Base-by-base conservation (phyloP, 2,888 invertebrate species). In the Ophion slaviceki region DNA sequence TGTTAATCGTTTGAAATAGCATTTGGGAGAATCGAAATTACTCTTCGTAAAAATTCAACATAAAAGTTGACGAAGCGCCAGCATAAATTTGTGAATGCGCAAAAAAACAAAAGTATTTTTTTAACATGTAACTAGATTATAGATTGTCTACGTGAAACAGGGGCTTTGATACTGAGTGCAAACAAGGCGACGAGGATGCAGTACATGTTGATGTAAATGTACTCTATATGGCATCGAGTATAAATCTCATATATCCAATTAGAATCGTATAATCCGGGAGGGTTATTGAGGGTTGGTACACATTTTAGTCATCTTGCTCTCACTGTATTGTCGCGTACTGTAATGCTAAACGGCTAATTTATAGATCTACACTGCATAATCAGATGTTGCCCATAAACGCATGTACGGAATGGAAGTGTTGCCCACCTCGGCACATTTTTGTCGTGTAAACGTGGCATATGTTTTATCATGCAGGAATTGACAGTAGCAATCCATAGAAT, bases 281-380 rank as follows among this genome's bases (percentile, higher is more conserved):
- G 89, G 89, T 89, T 91, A 89, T 88, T 32, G 89, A 89, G 88
- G 75, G 45, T 45, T 75, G 68, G 75, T 75, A 61, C 88, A 45
- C 45, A 88, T 86, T 89, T 88, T 88, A 88, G 89, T 84, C 87
- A 88, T 88, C 85, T 83, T 72, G 78, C 83, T 86, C 81, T 84
- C 84, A 70, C 87, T 80, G 90, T 88, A 86, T 72, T 28, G 64
- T 88, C 88, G 87, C 88, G 89, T 91, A 89, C 68, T 74, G 90
- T 93, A 92, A 93, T 91, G 91, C 91, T 91, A 91, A 91, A 92
- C 91, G 91, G 91, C 93, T 92, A 93, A 93, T 93, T 93, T 93
- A 93, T 91, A 90, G 91, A 62, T 76, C 47, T 76, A 77, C 61
- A 82, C 76, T 71, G 62, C 32, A 61, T 57, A 74, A 59, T 72